Base-by-base conservation (phyloP, 1,140 invertebrate genomes). In the Drosophila mayri region DNA sequence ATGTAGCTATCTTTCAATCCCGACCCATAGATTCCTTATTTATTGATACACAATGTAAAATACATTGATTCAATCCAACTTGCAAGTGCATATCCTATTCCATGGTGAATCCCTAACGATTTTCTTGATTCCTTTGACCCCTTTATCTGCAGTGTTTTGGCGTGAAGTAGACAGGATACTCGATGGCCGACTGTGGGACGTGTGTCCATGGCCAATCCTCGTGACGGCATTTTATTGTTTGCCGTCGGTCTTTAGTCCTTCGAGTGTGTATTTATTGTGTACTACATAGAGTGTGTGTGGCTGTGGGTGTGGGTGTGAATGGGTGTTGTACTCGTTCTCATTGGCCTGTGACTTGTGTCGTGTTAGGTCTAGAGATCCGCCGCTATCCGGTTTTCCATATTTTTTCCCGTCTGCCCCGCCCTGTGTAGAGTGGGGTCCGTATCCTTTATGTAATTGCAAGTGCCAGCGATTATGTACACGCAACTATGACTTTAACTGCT, bases 221-320 rank as follows among this genome's bases (percentile, higher is more conserved):
- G 81, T 90, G 86, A 85, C 86, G 85, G 88, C 78, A 85, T 79
- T 90, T 79, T 79, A 73, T 79, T 79, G 76, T 88, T 90, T 86
- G 70, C 84, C 58, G 63, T 67, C 68, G 73, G 65, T 84, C 76
- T 88, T 87, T 87, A 82, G 84, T 62, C 79, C 41, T 54, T 71
- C 41, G 60, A 76, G 75, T 77, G 65, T 43, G 30, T 54, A 54
- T 55, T 40, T 59, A 62, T 40, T 35, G 41, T 43, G 46, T 44
- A 44, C 20, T 28, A 11, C 50, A 54, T 11, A 54, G 32, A 16
- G 14, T 10, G 32, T 9, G 49, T 12, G n/a, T 50, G 28, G 28
- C 9, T 3, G 30, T 10, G 32, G 22, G 14, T 35, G 28, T 44
- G 55, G 28, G 54, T 66, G 58, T 66, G 30, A 7, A 1, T 22